A percentile compares a stretch with the other conserved stretches of the same genome.
phyloP scores from a whole-genome alignment of 2,888 invertebrate genomes.

The Plebejus anna region DNA sequence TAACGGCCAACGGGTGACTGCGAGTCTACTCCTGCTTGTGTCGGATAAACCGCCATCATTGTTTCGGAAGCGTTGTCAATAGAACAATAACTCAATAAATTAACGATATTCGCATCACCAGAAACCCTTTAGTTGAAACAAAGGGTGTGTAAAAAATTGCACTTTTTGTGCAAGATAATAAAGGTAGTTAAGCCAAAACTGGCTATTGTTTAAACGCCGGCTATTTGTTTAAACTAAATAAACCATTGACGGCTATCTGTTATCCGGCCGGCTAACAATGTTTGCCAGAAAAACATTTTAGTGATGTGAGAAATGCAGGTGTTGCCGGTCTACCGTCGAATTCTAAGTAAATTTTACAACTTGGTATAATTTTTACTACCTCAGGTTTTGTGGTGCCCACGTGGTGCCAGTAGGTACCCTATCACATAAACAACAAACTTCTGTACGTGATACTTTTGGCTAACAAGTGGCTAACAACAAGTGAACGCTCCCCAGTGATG shows the following conservation, averaged over 20 bases:
- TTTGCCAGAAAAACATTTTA: slow-evolving; percentile 15
- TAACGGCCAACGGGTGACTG: neutral
- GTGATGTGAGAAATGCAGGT: slow-evolving; percentile 1
- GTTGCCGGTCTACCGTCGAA: neutral
- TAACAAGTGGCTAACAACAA: no score
- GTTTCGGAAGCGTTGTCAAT: slow-evolving; percentile 16
- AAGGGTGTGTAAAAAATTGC: slow-evolving; percentile 17
- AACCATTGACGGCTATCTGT: slow-evolving; percentile 16
- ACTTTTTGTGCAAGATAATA: slow-evolving; percentile 20
- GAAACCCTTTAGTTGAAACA: neutral
- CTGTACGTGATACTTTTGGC: neutral
- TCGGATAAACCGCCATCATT: slow-evolving; percentile 3
- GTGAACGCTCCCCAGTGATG: no score
- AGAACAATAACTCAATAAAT: slow-evolving; percentile 5
- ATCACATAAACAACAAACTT: no score
- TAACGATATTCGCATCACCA: slow-evolving; percentile 10
- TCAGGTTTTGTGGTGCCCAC: neutral
- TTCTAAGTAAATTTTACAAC: slow-evolving; percentile 3
- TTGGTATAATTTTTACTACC: neutral
- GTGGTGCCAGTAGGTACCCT: neutral
- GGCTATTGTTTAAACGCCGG: neutral
- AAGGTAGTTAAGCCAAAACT: slow-evolving; percentile 12
- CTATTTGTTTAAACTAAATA: slow-evolving; percentile 18
- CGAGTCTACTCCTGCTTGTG: neutral
- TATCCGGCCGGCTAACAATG: slow-evolving; percentile 20